Evolutionary conservation across 2,113 vertebrate species (phyloP).

Genomic region (Rafetus swinhoei): DNA sequence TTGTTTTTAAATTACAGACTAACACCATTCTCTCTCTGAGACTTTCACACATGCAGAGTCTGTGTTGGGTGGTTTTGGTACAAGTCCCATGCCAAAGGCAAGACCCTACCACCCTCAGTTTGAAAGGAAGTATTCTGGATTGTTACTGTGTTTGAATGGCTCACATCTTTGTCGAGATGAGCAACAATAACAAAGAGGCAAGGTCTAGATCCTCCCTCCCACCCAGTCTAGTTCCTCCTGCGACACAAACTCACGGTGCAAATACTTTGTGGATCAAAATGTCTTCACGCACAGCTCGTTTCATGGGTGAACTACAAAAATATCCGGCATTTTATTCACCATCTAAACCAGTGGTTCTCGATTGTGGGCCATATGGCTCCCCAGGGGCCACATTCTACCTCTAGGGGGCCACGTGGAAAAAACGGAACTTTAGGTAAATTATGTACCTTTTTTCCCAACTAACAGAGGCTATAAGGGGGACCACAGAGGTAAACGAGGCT

Average conservation of each 20-base stretch:
- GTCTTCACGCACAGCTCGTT: conserved; percentile 66
- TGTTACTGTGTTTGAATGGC: conserved; percentile 43
- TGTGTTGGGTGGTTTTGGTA: neutral
- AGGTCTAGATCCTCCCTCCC: conserved; percentile 44
- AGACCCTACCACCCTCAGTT: neutral
- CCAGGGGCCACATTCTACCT: no score
- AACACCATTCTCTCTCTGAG: no score
- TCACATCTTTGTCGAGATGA: neutral
- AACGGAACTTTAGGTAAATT: no score
- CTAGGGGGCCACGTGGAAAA: no score
- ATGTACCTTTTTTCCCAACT: no score
- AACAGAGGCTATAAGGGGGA: no score
- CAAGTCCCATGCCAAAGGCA: neutral
- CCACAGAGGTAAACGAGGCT: no score
- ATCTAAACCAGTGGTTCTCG: neutral
- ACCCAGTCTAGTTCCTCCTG: conserved; percentile 51
- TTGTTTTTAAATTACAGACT: no score
- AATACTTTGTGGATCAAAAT: conserved; percentile 65
- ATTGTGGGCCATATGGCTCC: no score
- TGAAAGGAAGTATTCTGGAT: neutral
- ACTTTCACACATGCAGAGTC: conserved; percentile 33
- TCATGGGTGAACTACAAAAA: conserved; percentile 54
- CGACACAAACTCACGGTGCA: conserved; percentile 60
- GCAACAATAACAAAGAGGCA: conserved; percentile 45
- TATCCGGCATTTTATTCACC: conserved; percentile 59